Evolutionary conservation across 2,113 vertebrate genomes (phyloP).

Genomic region (Thunnus maccoyii): DNA sequence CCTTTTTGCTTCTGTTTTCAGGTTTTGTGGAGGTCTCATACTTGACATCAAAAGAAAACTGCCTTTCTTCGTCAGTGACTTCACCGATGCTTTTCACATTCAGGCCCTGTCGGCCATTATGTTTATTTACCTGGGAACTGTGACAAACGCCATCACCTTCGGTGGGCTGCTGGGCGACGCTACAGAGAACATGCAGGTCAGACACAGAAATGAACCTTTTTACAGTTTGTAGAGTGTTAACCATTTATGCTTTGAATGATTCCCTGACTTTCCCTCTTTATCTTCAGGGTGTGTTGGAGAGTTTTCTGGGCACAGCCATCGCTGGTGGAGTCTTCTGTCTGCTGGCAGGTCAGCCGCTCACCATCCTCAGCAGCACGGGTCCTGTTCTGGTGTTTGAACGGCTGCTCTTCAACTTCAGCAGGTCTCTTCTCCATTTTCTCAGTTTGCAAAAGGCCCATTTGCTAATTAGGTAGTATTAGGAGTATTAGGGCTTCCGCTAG

Average conservation of each 20-base stretch:
- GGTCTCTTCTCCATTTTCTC: constrained; percentile 77
- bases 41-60: constrained; percentile 97
- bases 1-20: constrained; percentile 61
- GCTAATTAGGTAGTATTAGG: too few species aligned
- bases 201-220: background rate
- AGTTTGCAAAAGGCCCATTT: background rate
- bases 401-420: constrained; percentile 98
- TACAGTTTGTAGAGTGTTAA: background rate
- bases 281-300: constrained; percentile 95
- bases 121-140: constrained; percentile 98
- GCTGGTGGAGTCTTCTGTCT: constrained; percentile 94
- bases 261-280: background rate
- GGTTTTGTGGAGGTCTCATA: constrained; percentile 96
- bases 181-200: constrained; percentile 99
- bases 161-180: constrained; percentile 97
- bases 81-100: constrained; percentile 95
- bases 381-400: constrained; percentile 98
- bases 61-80: constrained; percentile 95
- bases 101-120: constrained; percentile 96
- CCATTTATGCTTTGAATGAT: background rate
- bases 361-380: constrained; percentile 97
- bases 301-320: constrained; percentile 96
- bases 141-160: constrained; percentile 99
- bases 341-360: constrained; percentile 95
- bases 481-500: too few species aligned